These are phyloP conservation scores for Ormyrus pomaceus DNA, from an alignment of 2,888 invertebrate genomes.

Conservation along the genomic window DNA sequence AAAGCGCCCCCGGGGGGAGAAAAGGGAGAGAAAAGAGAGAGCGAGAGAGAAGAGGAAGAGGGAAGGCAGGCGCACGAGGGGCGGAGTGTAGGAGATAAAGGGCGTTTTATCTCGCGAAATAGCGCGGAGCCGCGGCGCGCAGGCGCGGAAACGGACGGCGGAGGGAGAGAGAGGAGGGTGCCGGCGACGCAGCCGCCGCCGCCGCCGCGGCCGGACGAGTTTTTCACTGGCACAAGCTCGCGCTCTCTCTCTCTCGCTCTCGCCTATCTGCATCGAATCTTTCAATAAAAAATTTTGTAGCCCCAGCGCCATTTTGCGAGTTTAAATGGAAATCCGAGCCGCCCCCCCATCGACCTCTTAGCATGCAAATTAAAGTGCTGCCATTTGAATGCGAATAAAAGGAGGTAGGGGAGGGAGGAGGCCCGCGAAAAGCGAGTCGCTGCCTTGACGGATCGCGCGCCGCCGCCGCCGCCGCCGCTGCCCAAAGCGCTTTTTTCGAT, in stretches of 20 bases:
- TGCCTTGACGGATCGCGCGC: conserved; percentile 68
- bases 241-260: conserved; percentile 49
- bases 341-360: conserved; percentile 67
- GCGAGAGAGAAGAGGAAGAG: conserved; percentile 35
- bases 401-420: conserved; percentile 44
- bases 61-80: conserved; percentile 43
- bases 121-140: conserved; percentile 55
- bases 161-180: neutral
- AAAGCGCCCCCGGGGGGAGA: conserved; percentile 20
- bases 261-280: conserved; percentile 70
- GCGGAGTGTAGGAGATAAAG: conserved; percentile 66
- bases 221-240: conserved; percentile 41
- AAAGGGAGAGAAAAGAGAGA: conserved; percentile 35
- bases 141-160: conserved; percentile 48
- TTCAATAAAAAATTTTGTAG: conserved; percentile 76
- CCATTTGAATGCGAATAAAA: conserved; percentile 75
- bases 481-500: neutral
- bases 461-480: neutral
- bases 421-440: conserved; percentile 47
- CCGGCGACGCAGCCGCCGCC: neutral
- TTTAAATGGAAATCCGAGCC: conserved; percentile 75
- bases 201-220: conserved; percentile 19
- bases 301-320: conserved; percentile 75
- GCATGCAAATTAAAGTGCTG: conserved; percentile 76
- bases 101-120: conserved; percentile 70